Evolutionary conservation across 2,113 vertebrate species (phyloP), one percentile per base, ranked within the genome.

Genomic region (Chloropsis hardwickii): DNA sequence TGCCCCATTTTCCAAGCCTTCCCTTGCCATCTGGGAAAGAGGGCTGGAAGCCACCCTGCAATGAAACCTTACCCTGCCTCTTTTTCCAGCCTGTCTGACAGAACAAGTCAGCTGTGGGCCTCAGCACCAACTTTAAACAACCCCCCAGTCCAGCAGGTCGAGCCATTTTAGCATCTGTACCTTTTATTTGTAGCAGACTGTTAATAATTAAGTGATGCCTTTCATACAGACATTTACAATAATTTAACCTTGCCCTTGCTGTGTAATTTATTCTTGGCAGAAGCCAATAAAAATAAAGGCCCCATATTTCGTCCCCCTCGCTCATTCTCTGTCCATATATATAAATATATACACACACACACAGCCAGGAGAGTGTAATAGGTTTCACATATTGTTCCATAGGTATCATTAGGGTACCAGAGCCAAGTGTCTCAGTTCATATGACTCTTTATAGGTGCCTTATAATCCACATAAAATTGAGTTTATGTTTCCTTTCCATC

Each of bases 131-230:
- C 70, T 94, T 91, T 60, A 77, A 92, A 88, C 89, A 95, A 95
- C 87, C 89, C 62, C 77, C 62, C 87, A 67, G 14, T 45, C 82
- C 85, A 94, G 88, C 89, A 92, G 94, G 81, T 95, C 96, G 93
- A 80, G 85, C 94, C 77, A 88, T 90, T 97, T 94, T 85, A 94
- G 88, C 92, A 94, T 96, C 81, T 89, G 96, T 71, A 95, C 93
- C 87, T 97, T 97, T 96, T 96, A 95, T 97, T 96, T 97, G 94
- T 57, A 91, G 89, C 39, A 10, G 96, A 79, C 94, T 95, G 96
- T 95, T 97, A 95, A 96, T 97, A 97, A 97, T 97, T 97, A 97
- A 97, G 94, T 96, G 94, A 96, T 93, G 96, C 92, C 93, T 96
- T 97, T 97, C 94, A 95, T 95, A 96, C 93, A 94, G 96, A 97